Base-by-base conservation (phyloP, 2,888 invertebrate species). In the Gymnocheta viridis region DNA sequence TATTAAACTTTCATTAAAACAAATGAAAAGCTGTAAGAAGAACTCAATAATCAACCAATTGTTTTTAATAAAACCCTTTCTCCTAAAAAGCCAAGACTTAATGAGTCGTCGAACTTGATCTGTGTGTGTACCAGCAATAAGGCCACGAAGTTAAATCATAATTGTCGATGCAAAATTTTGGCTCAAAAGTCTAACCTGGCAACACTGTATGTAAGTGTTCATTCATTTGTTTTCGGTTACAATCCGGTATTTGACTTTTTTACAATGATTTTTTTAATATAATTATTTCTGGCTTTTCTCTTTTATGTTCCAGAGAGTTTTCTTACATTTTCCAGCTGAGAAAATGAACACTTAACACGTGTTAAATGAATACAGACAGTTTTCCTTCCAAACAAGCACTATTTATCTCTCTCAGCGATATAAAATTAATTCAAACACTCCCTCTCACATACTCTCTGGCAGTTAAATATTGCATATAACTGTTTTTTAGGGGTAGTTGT, bases 291-390 rank as follows among this genome's bases (percentile, higher is more conserved):
- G 17, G 10, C 1, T 17, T 24, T 67, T 35, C n/a, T 29, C 5
- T 22, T 32, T 67, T 35, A 14, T 22, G n/a, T 35, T 51, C 41
- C 0, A 22, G 58, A 38, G 27, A 62, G 22, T 14, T 14, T 9
- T 19, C 10, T 24, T 27, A 58, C 3, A 58, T 41, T n/a, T 58
- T 66, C 69, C 66, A 82, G 47, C 32, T 77, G 44, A 41, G 9
- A 70, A 72, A 83, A 83, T 81, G 44, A 72, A 83, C 54, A 19
- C 24, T 60, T 12, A 70, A 60, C 83, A 83, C 83, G 83, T 83
- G 83, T 22, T 67, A 64, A 73, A 49, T 69, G 41, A 79, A 62
- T 27, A 9, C 12, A 0, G 9, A 14, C 5, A 47, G 12, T 47
- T 41, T 38, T 66, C 27, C 51, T 44, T 66, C 27, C 10, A 7